These are phyloP conservation scores for Eustalomyia histrio DNA, from an alignment of 2,888 invertebrate species.

Conservation along the genomic window DNA sequence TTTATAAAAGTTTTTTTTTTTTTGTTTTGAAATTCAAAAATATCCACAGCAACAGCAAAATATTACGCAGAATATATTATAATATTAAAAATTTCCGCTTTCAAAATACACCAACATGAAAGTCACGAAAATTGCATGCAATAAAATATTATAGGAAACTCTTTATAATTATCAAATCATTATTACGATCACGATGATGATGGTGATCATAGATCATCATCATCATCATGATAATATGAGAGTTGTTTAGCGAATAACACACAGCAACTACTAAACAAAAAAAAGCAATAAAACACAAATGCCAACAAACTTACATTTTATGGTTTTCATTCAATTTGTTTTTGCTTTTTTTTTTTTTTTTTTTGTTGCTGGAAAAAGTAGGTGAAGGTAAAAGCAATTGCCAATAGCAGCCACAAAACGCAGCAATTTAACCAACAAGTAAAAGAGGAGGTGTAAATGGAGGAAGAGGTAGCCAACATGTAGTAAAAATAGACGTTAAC, in stretches of 20 bases:
- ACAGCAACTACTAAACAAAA: constrained; percentile 3
- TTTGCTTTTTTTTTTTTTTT: constrained; percentile 27
- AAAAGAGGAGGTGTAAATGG: constrained; percentile 46
- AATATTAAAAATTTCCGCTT: constrained; percentile 21
- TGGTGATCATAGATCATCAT: neutral
- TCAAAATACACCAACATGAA: constrained; percentile 17
- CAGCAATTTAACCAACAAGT: neutral
- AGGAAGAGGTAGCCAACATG: constrained; percentile 42
- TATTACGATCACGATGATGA: neutral
- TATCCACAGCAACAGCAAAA: neutral
- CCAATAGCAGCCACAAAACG: constrained; percentile 47
- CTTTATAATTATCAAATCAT: constrained; percentile 7
- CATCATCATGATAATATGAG: neutral
- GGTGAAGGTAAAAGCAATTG: constrained; percentile 62
- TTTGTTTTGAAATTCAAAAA: neutral
- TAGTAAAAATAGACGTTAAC: neutral
- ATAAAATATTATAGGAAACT: constrained; percentile 3
- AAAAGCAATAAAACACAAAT: constrained; percentile 31
- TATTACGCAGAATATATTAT: constrained; percentile 17
- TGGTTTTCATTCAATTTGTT: constrained; percentile 34
- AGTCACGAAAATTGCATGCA: constrained; percentile 20
- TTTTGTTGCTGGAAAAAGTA: constrained; percentile 51
- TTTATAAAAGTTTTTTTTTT: neutral
- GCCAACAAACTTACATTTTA: constrained; percentile 51
- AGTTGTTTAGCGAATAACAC: neutral